These are phyloP conservation scores for Camponotus pennsylvanicus DNA, from an alignment of 1,140 invertebrate genomes.

Conservation along the genomic window DNA sequence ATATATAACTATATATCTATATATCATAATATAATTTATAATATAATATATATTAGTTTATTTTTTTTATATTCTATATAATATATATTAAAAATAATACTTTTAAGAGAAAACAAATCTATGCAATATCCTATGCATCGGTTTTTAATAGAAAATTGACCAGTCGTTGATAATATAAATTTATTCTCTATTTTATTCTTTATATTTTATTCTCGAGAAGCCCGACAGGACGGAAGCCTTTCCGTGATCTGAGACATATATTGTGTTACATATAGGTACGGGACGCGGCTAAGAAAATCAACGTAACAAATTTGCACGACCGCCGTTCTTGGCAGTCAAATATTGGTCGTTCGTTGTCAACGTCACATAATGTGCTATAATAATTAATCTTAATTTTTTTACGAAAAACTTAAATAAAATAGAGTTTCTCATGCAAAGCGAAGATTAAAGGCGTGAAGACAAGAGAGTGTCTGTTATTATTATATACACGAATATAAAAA, in stretches of 20 bases:
- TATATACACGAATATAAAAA: neutral
- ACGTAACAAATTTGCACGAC: constrained; percentile 3
- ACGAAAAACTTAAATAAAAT: neutral
- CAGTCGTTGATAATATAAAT: constrained; percentile 26
- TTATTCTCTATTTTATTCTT: constrained; percentile 3
- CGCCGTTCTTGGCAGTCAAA: constrained; percentile 21
- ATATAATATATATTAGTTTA: no score
- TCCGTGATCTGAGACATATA: constrained; percentile 32
- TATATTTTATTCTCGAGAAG: constrained; percentile 38
- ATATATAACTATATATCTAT: no score
- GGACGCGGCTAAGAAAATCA: constrained; percentile 5
- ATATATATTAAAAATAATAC: no score
- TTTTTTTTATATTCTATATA: no score
- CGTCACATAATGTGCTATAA: neutral
- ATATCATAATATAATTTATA: no score
- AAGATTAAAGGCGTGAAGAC: neutral
- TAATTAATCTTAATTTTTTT: constrained; percentile 20
- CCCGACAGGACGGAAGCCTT: constrained; percentile 67
- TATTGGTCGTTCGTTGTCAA: constrained; percentile 20
- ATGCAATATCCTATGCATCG: neutral
- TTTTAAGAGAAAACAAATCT: no score
- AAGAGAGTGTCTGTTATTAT: neutral
- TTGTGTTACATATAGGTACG: constrained; percentile 62
- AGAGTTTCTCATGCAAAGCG: neutral
- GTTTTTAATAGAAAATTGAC: neutral